Base-by-base conservation (phyloP, 2,113 vertebrate species). In the Ophthalmolycus amberensis region DNA sequence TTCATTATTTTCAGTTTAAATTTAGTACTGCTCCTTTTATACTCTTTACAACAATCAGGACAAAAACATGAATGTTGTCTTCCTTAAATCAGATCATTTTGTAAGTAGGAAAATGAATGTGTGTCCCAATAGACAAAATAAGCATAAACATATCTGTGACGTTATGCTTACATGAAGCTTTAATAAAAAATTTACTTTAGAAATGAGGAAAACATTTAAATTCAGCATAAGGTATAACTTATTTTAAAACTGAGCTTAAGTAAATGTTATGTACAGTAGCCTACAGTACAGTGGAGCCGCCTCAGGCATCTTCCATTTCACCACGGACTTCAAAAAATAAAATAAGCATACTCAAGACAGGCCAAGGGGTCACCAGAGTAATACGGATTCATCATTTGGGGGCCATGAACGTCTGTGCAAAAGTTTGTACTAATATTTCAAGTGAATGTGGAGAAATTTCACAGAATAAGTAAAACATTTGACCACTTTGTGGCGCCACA, bases 291-390 rank as follows among this genome's bases (percentile, higher is more conserved):
- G 20, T 27, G 52, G 64, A 29, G 29, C 29, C 29, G 29, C 29
- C 29, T 62, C 40, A 79, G 52, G n/a, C 42, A 32, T 27, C 11
- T 48, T 48, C 7, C 9, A 67, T 77, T 77, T 80, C 62, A 42
- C 4, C 16, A 58, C 16, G 16, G 16, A 25, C 18, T 16, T 50
- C 12, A 20, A 46, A 15, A 22, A 22, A 52, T 56, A n/a, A 56
- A 58, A 58, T 34, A 34, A 34, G 32, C 32, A 34, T 5, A 77
- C 52, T 75, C 10, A 82, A 73, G 14, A 7, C 25, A 37, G 12
- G 5, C 29, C 16, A n/a, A 9, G 11, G 40, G 1, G 12, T 54
- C 34, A 50, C 8, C 5, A 63, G 15, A 62, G 20, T 10, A 1
- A 46, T 37, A 25, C 1, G 3, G 12, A 37, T 25, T 75, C 14